Base-by-base conservation (phyloP, 2,797 vertebrate genomes). In the Sandelia bainsii region DNA sequence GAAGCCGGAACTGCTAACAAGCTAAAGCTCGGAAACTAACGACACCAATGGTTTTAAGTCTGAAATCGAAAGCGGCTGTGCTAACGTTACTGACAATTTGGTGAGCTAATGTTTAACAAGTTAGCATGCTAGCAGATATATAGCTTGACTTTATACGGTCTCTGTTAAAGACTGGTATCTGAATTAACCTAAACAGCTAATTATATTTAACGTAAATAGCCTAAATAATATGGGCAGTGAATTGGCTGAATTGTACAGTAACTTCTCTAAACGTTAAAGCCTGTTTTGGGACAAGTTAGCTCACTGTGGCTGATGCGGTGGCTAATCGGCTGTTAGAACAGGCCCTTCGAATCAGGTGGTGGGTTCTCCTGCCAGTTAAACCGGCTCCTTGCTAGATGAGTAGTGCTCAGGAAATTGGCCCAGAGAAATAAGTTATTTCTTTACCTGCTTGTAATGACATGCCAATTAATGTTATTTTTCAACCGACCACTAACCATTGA, bases 1-100 rank as follows among this genome's bases (percentile, higher is more conserved):
- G 53, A 76, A 80, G 83, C 84, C 72, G 90, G 89, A 90, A 87
- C 87, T 82, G 82, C 81, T 89, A 92, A 27, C 75, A 27, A 52
- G 84, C 81, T 91, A 88, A 69, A 13, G 73, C 71, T 87, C 61
- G 50, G 60, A 48, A 29, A 76, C 84, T 64, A 80, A 76, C 64
- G 52, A 45, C 42, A 63, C 42, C 32, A 6, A 40, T 29, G 60
- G 19, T 42, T 65, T 9, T 13, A 9, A 46, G 46, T 32, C 45
- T 69, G 53, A 76, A 80, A 87, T 49, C 50, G 77, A 83, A 84
- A 80, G 77, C 66, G 80, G 49, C 71, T 70, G 46, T 70, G 69
- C 45, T 46, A 45, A 45, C 16, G 40, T 39, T 69, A 46, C 29
- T 45, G 45, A 49, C 72, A 60, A 53, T 79, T 57, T 67, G 40